Base-by-base conservation (phyloP, 2,113 vertebrate genomes). In the Neogale vison region DNA sequence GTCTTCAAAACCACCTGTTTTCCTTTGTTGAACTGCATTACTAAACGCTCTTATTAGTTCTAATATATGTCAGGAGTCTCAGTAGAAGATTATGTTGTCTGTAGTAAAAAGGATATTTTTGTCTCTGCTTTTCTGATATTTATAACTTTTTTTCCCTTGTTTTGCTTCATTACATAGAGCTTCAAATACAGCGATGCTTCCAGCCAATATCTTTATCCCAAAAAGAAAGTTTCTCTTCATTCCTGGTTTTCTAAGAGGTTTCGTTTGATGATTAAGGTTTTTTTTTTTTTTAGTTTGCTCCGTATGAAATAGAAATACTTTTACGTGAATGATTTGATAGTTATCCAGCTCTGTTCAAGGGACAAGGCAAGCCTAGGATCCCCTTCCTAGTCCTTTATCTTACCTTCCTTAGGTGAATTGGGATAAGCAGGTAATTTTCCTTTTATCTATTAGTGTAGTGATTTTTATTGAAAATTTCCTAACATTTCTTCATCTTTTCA, bases 391-490 rank as follows among this genome's bases (percentile, higher is more conserved):
- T 36, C 18, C 34, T n/a, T 34, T 34, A 20, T 36, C 34, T 69
- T 69, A 36, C 8, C 17, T 36, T 69, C 8, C 17, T 90, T 80
- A 61, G 20, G 24, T 76, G n/a, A 85, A 50, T 52, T 93, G 6
- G 9, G 14, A 69, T 92, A 80, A 82, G 21, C 57, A 97, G 74
- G 29, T 65, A 47, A 50, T 36, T 61, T 82, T 36, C 26, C 14
- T 36, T 89, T 69, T 93, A 23, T 26, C 17, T 39, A 42, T 80
- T 67, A 47, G 4, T 83, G 6, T 57, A 47, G 2, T 42, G 21
- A 92, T 77, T 89, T 96, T 17, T 23, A 52, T 57, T 81, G 90
- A 80, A 67, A 96, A 52, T 59, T 79, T 91, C 52, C 36, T 47
- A 39, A 18, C 57, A 26, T 65, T 86, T 88, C 42, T 47, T 71